Evolutionary conservation across 2,113 vertebrate genomes (phyloP).

Genomic region (Triplophysa siluroides): DNA sequence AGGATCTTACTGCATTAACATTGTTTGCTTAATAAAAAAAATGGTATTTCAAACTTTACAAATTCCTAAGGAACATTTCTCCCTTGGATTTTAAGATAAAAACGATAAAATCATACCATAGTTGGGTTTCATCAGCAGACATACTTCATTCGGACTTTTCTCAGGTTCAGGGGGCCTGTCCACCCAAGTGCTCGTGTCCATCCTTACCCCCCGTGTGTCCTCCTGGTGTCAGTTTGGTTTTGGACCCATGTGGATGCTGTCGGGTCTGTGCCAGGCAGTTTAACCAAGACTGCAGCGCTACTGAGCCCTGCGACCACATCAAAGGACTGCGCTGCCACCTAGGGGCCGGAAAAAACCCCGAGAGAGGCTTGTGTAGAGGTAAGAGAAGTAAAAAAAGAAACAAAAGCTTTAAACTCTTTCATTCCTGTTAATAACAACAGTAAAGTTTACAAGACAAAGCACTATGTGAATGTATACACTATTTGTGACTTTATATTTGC

Average conservation of each 20-base stretch:
- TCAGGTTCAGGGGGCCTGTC: constrained; percentile 57
- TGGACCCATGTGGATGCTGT: constrained; percentile 63
- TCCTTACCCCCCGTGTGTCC: constrained; percentile 49
- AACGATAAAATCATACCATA: too few relatives aligned
- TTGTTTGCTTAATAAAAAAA: not conserved
- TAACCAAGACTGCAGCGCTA: constrained; percentile 63
- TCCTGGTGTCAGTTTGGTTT: constrained; percentile 59
- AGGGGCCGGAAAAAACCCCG: constrained; percentile 51
- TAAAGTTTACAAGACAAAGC: not conserved
- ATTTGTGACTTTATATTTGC: too few relatives aligned
- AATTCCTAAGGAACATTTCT: not conserved
- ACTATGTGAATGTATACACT: too few relatives aligned
- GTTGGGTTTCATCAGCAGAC: not conserved
- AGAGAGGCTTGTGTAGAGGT: constrained; percentile 65
- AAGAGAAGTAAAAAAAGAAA: not conserved
- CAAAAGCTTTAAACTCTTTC: not conserved
- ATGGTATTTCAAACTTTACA: not conserved
- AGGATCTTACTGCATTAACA: not conserved
- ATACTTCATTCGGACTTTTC: not conserved
- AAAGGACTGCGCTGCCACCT: constrained; percentile 66
- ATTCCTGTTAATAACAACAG: not conserved
- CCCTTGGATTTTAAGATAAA: not conserved
- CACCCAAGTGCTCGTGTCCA: constrained; percentile 58
- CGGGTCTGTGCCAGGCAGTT: constrained; percentile 64
- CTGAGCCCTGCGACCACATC: constrained; percentile 66